phyloP scores from a whole-genome alignment of 2,888 invertebrate genomes.

The Congeria kusceri region DNA sequence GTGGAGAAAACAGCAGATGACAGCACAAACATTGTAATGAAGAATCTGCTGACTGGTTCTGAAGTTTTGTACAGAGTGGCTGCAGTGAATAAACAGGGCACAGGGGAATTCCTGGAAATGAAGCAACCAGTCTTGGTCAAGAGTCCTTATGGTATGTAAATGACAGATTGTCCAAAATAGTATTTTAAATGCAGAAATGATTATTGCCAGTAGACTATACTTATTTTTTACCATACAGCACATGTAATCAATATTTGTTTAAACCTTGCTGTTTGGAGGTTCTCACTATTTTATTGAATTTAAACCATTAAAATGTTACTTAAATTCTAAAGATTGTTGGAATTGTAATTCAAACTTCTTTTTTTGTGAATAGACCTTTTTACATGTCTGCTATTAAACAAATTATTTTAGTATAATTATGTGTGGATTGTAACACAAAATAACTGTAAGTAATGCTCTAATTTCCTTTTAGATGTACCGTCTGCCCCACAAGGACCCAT shows the following conservation, averaged over 20 bases:
- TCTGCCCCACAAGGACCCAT: slow-evolving; percentile 86
- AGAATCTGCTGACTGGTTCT: slow-evolving; percentile 90
- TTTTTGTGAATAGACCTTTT: too few relatives aligned
- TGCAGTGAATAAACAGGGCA: slow-evolving; percentile 94
- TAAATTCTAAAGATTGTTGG: too few relatives aligned
- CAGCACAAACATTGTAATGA: slow-evolving; percentile 88
- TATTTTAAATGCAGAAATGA: background rate
- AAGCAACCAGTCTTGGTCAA: slow-evolving; percentile 87
- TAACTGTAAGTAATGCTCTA: too few relatives aligned
- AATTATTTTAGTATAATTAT: too few relatives aligned
- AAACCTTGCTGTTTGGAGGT: background rate
- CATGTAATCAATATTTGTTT: background rate
- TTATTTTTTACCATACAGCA: background rate
- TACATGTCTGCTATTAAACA: too few relatives aligned
- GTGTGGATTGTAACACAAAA: too few relatives aligned
- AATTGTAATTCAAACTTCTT: too few relatives aligned
- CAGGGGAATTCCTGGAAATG: slow-evolving; percentile 89
- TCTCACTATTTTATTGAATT: too few relatives aligned
- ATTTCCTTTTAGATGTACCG: slow-evolving; percentile 74
- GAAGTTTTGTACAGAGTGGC: slow-evolving; percentile 95
- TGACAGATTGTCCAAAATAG: background rate
- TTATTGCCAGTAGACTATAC: background rate
- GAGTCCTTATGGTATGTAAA: slow-evolving; percentile 90
- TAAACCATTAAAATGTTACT: too few relatives aligned
- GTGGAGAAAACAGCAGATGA: slow-evolving; percentile 77